These are phyloP conservation scores for Poecilia latipinna DNA, from an alignment of 2,113 vertebrate genomes.

Conservation along the genomic window DNA sequence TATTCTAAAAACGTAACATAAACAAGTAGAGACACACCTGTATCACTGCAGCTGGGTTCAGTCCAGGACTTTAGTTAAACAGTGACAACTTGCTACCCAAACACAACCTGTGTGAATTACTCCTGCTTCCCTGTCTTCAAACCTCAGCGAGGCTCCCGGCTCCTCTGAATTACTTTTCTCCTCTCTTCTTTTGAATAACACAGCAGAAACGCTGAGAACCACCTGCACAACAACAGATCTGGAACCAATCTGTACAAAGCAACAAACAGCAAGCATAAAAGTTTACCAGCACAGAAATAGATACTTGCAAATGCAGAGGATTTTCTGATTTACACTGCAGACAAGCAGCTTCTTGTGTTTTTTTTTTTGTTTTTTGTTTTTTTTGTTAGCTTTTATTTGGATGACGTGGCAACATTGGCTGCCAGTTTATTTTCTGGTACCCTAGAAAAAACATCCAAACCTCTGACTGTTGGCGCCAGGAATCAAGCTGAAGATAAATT, in stretches of 20 bases:
- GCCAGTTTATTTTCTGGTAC: conserved; percentile 1
- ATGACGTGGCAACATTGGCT: conserved; percentile 8
- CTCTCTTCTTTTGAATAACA: conserved; percentile 30
- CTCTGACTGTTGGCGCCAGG: not conserved
- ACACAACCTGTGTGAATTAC: conserved; percentile 45
- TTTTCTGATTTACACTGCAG: conserved; percentile 20
- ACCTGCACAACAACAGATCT: too few relatives aligned
- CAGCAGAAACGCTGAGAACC: too few relatives aligned
- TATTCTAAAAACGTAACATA: too few relatives aligned
- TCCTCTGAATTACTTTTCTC: conserved; percentile 54
- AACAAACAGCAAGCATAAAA: conserved; percentile 43
- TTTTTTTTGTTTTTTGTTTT: not conserved
- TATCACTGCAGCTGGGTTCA: conserved; percentile 33
- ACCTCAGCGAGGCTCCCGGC: conserved; percentile 38
- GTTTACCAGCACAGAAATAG: conserved; percentile 19
- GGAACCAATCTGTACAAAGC: conserved; percentile 51
- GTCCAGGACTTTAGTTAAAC: conserved; percentile 44
- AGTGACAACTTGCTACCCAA: conserved; percentile 40
- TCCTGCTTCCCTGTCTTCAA: conserved; percentile 45
- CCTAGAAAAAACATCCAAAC: conserved; percentile 18
- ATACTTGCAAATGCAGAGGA: conserved; percentile 10
- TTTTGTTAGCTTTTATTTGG: not conserved
- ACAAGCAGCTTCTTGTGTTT: not conserved
- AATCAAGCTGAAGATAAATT: conserved; percentile 14
- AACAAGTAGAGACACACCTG: too few relatives aligned